Percentiles rank a stretch among this genome's conserved stretches.
These are phyloP conservation scores for Xenopus borealis DNA, from an alignment of 2,113 vertebrate species.

Conservation along the genomic window DNA sequence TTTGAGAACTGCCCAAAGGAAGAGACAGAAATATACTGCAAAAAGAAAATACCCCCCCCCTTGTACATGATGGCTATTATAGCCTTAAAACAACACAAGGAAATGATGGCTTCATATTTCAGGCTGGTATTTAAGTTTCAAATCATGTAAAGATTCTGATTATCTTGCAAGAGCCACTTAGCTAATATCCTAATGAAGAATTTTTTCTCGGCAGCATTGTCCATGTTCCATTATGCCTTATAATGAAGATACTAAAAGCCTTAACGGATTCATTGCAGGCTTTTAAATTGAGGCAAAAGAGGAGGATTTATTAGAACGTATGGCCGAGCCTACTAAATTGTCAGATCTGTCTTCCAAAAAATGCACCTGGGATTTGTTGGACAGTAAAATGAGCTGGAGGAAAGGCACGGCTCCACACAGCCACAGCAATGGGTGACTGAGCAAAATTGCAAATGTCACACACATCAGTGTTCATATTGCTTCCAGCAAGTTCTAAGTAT, in stretches of 20 bases:
- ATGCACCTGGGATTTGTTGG: slow-evolving; percentile 34
- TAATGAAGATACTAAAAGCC: slow-evolving; percentile 43
- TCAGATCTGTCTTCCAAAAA: slow-evolving; percentile 35
- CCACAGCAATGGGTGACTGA: slow-evolving; percentile 19
- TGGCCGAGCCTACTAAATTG: slow-evolving; percentile 29
- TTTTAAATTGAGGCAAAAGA: slow-evolving; percentile 39
- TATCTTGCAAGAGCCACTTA: slow-evolving; percentile 37
- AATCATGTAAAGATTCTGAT: slow-evolving; percentile 37
- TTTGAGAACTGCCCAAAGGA: no score
- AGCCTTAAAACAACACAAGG: background rate
- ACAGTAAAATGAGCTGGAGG: slow-evolving; percentile 25
- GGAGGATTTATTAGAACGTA: slow-evolving; percentile 39
- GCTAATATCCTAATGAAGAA: slow-evolving; percentile 40
- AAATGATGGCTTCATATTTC: slow-evolving; percentile 24
- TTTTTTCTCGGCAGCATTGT: slow-evolving; percentile 25
- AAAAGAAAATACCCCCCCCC: background rate
- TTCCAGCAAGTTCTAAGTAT: slow-evolving; percentile 5
- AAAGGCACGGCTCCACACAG: slow-evolving; percentile 26
- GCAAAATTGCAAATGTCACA: slow-evolving; percentile 37
- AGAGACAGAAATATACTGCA: background rate
- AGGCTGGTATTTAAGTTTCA: slow-evolving; percentile 28
- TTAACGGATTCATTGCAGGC: slow-evolving; percentile 37
- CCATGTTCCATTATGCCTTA: slow-evolving; percentile 38
- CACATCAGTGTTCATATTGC: slow-evolving; percentile 19
- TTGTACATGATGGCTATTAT: background rate